Conservation (phyloP, 2,888 invertebrate species). For the Seira sanloemensis region DNA sequence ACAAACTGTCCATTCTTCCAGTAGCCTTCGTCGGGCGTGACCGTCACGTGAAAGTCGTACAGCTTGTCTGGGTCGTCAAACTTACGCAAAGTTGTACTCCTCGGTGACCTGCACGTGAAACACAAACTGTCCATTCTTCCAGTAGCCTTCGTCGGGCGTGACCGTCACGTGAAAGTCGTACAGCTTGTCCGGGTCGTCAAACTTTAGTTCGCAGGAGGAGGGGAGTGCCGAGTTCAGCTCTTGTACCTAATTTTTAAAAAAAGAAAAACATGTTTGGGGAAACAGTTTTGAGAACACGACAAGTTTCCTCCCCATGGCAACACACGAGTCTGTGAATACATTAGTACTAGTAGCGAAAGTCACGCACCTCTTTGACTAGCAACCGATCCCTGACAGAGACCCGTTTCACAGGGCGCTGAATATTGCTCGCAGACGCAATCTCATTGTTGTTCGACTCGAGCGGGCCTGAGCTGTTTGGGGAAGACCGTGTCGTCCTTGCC, state of each 20-base stretch:
- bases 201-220: constrained; percentile 85
- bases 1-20: constrained; percentile 92
- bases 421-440: constrained; percentile 21
- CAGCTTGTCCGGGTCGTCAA: constrained; percentile 88
- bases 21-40: constrained; percentile 90
- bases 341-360: no score
- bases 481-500: background rate
- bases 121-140: constrained; percentile 90
- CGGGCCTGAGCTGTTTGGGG: no score
- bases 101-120: constrained; percentile 92
- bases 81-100: constrained; percentile 98
- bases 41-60: constrained; percentile 86
- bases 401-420: constrained; percentile 59
- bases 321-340: no score
- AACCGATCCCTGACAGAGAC: constrained; percentile 69
- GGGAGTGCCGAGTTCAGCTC: constrained; percentile 93
- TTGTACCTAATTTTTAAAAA: constrained; percentile 78
- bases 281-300: background rate
- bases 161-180: constrained; percentile 88
- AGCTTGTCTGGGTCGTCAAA: constrained; percentile 88
- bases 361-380: constrained; percentile 69
- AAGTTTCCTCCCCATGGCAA: background rate
- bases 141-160: constrained; percentile 90
- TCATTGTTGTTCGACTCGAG: constrained; percentile 68
- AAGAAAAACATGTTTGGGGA: background rate